Conservation (phyloP, 1,140 invertebrate species). For the Ostrea edulis region DNA sequence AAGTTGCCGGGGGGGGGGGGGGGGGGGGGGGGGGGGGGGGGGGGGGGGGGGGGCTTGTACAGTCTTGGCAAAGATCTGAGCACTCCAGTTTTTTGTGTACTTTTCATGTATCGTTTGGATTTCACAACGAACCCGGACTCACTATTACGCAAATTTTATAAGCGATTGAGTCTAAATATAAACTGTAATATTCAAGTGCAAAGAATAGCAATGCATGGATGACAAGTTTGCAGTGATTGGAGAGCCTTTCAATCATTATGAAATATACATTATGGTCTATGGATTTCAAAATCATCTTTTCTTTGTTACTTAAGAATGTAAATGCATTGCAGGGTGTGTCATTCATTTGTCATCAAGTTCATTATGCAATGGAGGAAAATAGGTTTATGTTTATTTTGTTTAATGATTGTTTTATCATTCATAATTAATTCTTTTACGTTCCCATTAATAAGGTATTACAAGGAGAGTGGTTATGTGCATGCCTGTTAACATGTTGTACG, state of each 20-base stretch:
- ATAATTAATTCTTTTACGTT: conserved; percentile 31
- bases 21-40: too few species aligned
- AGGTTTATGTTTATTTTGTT: conserved; percentile 28
- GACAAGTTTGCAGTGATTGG: background rate
- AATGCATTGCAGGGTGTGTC: background rate
- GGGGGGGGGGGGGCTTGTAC: too few species aligned
- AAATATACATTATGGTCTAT: background rate
- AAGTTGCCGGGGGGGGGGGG: too few species aligned
- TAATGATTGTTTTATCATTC: conserved; percentile 22
- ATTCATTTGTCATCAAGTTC: background rate
- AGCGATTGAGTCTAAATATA: too few species aligned
- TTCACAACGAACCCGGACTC: too few species aligned
- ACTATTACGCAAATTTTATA: too few species aligned
- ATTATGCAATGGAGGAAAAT: background rate
- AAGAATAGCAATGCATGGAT: background rate
- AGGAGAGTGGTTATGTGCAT: background rate
- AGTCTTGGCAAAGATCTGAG: too few species aligned
- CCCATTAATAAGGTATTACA: conserved; percentile 6
- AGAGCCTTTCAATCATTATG: conserved; percentile 11
- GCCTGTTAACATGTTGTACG: background rate
- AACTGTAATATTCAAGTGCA: background rate
- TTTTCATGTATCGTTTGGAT: too few species aligned
- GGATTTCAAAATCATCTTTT: background rate
- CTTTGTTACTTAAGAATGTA: background rate
- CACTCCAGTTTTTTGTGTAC: too few species aligned